A percentile compares a stretch with the other conserved stretches of the same genome.
Evolutionary conservation across 1,140 invertebrate species (phyloP).

Genomic region (Lepidurus arcticus): DNA sequence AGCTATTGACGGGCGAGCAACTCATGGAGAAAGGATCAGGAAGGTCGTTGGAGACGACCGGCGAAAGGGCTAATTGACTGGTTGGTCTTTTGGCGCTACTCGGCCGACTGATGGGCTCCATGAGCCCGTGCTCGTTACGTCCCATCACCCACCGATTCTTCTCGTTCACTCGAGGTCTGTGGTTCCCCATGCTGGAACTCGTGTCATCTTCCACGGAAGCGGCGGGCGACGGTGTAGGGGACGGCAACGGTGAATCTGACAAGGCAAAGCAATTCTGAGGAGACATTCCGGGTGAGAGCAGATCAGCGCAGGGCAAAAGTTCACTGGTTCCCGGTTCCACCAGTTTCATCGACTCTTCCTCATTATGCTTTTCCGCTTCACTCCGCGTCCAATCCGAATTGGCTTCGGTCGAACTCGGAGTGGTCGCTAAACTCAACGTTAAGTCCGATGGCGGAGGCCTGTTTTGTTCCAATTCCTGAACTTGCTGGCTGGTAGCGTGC

Average conservation of each 20-base stretch:
- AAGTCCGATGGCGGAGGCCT: constrained; percentile 40
- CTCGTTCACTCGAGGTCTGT: background rate
- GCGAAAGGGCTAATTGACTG: background rate
- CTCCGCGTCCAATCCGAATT: background rate
- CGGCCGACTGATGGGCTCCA: constrained; percentile 27
- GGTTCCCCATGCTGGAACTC: background rate
- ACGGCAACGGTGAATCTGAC: constrained; percentile 32
- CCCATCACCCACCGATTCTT: constrained; percentile 25
- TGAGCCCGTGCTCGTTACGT: constrained; percentile 34
- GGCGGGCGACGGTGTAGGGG: constrained; percentile 27
- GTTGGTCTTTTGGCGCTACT: constrained; percentile 20
- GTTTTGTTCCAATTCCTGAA: constrained; percentile 23
- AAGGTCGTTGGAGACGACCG: background rate
- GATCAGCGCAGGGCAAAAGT: constrained; percentile 33
- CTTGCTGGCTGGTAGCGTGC: background rate
- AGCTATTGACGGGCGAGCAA: constrained; percentile 8
- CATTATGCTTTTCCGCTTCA: constrained; percentile 1
- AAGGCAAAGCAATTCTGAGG: constrained; percentile 28
- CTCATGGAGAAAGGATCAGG: background rate
- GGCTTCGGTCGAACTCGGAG: background rate
- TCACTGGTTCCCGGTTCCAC: constrained; percentile 28
- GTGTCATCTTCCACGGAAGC: constrained; percentile 26
- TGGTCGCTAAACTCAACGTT: constrained; percentile 41
- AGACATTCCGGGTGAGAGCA: constrained; percentile 30
- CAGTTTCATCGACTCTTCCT: constrained; percentile 26